Base-by-base conservation (phyloP, 2,113 vertebrate genomes). In the Rhynchomys soricoides region DNA sequence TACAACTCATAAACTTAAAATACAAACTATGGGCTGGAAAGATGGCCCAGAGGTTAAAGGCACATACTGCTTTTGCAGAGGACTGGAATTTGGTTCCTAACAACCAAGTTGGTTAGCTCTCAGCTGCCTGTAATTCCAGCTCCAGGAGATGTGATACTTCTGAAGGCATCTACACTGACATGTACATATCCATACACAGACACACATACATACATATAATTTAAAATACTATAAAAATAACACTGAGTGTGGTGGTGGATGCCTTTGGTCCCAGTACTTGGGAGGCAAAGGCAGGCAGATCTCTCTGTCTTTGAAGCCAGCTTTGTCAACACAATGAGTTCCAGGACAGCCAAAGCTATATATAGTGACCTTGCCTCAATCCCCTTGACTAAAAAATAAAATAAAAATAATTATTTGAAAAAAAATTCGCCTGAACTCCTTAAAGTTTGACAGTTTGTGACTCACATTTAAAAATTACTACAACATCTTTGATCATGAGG, bases 401-500 rank as follows among this genome's bases (percentile, higher is more conserved):
- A 83, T 62, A 83, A 83, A 79, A 79, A 85, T 85, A 85, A 85
- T 40, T 68, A 34, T 48, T 48, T 48, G 50, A 91, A 83, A 52
- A 45, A 91, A 59, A 16, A 59, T 55, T 73, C 94, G 86, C 52
- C 34, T 87, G 73, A 94, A 17, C 79, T 77, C 48, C n/a, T 86
- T 57, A 59, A 96, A 86, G 50, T 81, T 85, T 94, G 89, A n/a
- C 17, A n/a, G 40, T 68, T 83, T 93, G 37, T 62, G 62, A 91
- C 40, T 89, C 29, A 37, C 64, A 95, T 94, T 85, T 94, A 7
- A 45, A 75, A 93, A 43, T 22, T 11, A 40, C 89, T 94, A 93
- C 24, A 90, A 90, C 57, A 81, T 92, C 59, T 93, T 96, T 82
- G 40, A 89, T 93, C 77, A 93, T 55, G 34, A 37, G 40, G 48